Evolutionary conservation across 2,888 invertebrate genomes (phyloP).

Genomic region (Dynastes grantii): DNA sequence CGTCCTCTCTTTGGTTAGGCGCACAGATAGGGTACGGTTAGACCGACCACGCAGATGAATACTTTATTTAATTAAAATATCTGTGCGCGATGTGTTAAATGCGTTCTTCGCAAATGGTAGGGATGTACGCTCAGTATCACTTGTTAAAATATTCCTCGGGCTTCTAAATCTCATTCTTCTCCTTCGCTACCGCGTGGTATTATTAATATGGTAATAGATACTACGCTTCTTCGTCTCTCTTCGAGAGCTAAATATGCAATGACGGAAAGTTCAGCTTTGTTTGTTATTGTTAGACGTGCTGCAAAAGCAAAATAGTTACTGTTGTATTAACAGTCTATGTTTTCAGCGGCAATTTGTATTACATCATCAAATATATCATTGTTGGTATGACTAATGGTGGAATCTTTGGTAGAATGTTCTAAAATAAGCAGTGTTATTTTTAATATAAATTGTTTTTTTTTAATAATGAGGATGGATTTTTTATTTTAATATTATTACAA

Average conservation of each 20-base stretch:
- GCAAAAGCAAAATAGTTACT: too few species aligned
- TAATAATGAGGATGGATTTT: too few species aligned
- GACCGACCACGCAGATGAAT: constrained; percentile 39
- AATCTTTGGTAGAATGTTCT: too few species aligned
- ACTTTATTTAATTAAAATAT: constrained; percentile 46
- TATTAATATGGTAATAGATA: constrained; percentile 17
- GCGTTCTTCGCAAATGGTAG: neutral
- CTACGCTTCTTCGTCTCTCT: neutral
- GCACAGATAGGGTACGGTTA: neutral
- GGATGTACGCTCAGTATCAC: constrained; percentile 13
- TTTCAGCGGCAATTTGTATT: too few species aligned
- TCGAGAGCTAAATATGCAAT: neutral
- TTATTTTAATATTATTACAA: too few species aligned
- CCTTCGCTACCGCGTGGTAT: neutral
- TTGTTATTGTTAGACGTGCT: neutral
- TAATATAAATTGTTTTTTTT: too few species aligned
- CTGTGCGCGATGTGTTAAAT: constrained; percentile 19
- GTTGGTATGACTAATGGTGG: too few species aligned
- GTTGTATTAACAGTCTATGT: too few species aligned
- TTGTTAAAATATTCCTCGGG: constrained; percentile 24
- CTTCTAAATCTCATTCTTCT: neutral
- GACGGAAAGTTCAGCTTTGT: neutral
- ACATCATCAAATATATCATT: too few species aligned
- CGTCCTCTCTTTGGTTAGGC: neutral
- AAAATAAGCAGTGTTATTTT: too few species aligned